Evolutionary conservation across 2,113 vertebrate species (phyloP).

Genomic region (Cromileptes altivelis): DNA sequence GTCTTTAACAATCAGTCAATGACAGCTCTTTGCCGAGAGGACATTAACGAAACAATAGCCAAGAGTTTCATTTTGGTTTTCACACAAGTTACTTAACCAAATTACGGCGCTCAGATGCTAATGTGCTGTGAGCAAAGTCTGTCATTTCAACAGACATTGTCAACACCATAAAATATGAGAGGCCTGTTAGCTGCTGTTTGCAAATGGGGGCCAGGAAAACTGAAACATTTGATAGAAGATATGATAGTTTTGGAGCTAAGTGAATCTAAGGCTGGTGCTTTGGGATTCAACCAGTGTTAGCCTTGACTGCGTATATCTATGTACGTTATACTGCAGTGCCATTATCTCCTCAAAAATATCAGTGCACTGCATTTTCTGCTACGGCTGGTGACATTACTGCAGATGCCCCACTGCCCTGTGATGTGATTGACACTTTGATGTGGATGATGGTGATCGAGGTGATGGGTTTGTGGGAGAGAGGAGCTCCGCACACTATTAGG

Average conservation of each 20-base stretch:
- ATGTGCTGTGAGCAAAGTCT: background rate
- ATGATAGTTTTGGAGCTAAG: background rate
- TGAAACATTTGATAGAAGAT: background rate
- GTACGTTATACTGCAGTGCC: background rate
- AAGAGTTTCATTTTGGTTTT: background rate
- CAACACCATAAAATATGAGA: background rate
- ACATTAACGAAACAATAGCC: background rate
- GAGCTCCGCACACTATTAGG: slow-evolving; percentile 36
- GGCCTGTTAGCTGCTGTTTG: background rate
- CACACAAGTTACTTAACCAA: background rate
- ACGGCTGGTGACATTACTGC: slow-evolving; percentile 31
- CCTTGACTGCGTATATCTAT: background rate
- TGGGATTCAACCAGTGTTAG: background rate
- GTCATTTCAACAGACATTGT: background rate
- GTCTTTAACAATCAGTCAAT: slow-evolving; percentile 16
- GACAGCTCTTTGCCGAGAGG: background rate
- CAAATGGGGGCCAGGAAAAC: background rate
- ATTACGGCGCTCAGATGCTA: background rate
- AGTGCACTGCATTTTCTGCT: slow-evolving; percentile 10
- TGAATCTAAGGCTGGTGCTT: background rate
- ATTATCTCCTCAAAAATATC: slow-evolving; percentile 17
- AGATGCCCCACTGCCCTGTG: slow-evolving; percentile 29
- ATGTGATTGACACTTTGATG: slow-evolving; percentile 70
- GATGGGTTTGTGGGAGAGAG: slow-evolving; percentile 50
- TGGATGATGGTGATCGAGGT: slow-evolving; percentile 49